Percentiles rank a stretch among this genome's conserved stretches.
Evolutionary conservation across 2,888 invertebrate genomes (phyloP).

Genomic region (Phragmatobia fuliginosa): DNA sequence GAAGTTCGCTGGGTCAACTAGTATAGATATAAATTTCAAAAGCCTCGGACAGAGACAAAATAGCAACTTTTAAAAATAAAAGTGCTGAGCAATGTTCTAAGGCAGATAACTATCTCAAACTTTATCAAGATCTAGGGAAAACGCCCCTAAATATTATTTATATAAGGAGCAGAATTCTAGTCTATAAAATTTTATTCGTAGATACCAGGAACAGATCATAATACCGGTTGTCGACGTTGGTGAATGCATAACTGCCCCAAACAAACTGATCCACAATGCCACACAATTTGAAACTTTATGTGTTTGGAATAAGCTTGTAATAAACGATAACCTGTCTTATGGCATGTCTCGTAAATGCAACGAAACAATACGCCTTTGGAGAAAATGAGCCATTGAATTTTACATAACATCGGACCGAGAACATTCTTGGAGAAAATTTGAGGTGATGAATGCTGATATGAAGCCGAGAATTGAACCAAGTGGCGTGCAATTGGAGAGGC

Average conservation of each 20-base stretch:
- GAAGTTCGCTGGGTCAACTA: too few relatives aligned
- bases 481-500: too few relatives aligned
- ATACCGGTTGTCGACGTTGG: conserved; percentile 25
- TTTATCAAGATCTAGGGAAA: too few relatives aligned
- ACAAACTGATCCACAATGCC: conserved; percentile 4
- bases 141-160: too few relatives aligned
- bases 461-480: too few relatives aligned
- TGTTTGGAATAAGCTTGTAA: conserved; percentile 1
- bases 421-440: conserved; percentile 19
- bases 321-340: conserved; percentile 10
- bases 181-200: neutral
- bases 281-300: conserved; percentile 22
- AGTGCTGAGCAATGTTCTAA: too few relatives aligned
- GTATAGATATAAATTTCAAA: too few relatives aligned
- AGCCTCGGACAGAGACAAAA: too few relatives aligned
- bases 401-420: conserved; percentile 48
- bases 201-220: conserved; percentile 23
- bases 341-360: conserved; percentile 35
- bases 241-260: conserved; percentile 29
- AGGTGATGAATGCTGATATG: neutral
- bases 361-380: conserved; percentile 61
- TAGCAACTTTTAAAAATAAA: too few relatives aligned
- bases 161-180: too few relatives aligned
- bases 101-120: too few relatives aligned
- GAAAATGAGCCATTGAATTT: conserved; percentile 62